phyloP scores from a whole-genome alignment of 2,113 vertebrate genomes.

The Melozone crissalis region DNA sequence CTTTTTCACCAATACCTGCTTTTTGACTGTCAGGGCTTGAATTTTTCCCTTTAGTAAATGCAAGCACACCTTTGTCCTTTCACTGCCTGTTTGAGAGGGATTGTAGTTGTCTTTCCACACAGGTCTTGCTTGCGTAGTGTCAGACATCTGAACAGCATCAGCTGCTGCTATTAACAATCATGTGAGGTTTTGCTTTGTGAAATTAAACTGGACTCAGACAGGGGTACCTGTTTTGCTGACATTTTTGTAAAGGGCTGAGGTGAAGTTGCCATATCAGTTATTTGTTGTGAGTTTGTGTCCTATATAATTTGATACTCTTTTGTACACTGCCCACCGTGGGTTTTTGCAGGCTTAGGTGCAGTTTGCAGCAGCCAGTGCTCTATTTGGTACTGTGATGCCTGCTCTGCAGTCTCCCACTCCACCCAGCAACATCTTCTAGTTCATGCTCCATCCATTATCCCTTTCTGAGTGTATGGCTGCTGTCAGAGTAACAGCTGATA shows the following conservation, averaged over 20 bases:
- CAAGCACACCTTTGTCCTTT: not conserved
- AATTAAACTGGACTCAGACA: not conserved
- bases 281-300: not conserved
- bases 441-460: not conserved
- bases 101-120: not conserved
- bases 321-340: accelerated
- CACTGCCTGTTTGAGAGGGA: not conserved
- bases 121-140: not conserved
- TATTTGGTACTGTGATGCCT: not conserved
- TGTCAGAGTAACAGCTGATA: not conserved
- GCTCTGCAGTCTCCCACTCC: not conserved
- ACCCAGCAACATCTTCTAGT: not conserved
- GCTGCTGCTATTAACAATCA: not conserved
- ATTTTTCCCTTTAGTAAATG: not conserved
- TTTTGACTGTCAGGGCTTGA: not conserved
- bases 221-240: not conserved
- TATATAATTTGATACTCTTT: not conserved
- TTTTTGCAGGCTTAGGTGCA: not conserved
- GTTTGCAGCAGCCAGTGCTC: not conserved
- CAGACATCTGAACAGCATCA: not conserved
- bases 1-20: not conserved
- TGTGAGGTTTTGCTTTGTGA: not conserved
- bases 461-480: not conserved
- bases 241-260: not conserved
- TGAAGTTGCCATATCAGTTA: not conserved